phyloP scores from a whole-genome alignment of 2,113 vertebrate genomes.

The Hydrolagus affinis region DNA sequence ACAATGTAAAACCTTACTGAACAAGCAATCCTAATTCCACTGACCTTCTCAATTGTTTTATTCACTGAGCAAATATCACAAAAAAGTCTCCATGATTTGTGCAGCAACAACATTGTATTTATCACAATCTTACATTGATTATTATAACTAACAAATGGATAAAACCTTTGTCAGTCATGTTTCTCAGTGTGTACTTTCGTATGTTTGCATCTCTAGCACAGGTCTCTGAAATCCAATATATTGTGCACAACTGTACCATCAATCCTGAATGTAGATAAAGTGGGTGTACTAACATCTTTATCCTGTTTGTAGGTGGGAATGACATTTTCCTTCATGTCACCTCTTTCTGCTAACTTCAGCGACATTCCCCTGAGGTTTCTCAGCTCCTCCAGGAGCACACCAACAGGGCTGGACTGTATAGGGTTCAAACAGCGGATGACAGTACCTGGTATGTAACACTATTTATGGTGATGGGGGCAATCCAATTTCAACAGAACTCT shows the following conservation, averaged over 20 bases:
- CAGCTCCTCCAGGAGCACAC: constrained; percentile 72
- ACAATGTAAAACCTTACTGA: background rate
- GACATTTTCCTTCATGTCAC: constrained; percentile 37
- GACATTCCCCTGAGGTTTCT: constrained; percentile 51
- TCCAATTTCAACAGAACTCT: too few species aligned
- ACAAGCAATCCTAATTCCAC: background rate
- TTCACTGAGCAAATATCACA: background rate
- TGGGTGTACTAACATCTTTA: constrained; percentile 21
- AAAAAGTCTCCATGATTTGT: background rate
- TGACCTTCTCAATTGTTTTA: background rate
- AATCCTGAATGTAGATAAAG: background rate
- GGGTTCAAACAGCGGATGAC: constrained; percentile 51
- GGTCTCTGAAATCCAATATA: background rate
- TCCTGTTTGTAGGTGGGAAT: constrained; percentile 44
- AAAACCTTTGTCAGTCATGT: background rate
- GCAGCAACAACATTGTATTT: background rate
- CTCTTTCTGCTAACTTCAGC: constrained; percentile 26
- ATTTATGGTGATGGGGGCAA: too few species aligned
- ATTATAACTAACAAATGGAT: background rate
- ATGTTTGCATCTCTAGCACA: constrained; percentile 33
- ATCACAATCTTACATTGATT: background rate
- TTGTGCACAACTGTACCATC: background rate
- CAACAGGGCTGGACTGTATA: constrained; percentile 61
- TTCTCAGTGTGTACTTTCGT: constrained; percentile 12
- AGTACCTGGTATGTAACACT: constrained; percentile 50